These are phyloP conservation scores for Sceloporus undulatus DNA, from an alignment of 2,113 vertebrate genomes.

Conservation along the genomic window DNA sequence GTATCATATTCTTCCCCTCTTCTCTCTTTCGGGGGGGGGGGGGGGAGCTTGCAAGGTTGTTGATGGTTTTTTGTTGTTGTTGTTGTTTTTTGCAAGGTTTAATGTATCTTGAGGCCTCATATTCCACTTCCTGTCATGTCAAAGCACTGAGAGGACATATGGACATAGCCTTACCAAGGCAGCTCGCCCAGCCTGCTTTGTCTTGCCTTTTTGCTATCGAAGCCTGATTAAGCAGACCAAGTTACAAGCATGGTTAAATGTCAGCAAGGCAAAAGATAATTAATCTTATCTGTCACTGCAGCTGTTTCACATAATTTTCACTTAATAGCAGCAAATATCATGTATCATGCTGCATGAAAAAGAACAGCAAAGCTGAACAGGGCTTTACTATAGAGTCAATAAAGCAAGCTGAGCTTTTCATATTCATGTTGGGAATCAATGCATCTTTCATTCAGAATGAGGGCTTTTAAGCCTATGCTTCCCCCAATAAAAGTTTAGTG, in stretches of 20 bases:
- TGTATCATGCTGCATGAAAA: conserved; percentile 43
- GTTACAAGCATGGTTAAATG: conserved; percentile 63
- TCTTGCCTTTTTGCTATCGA: conserved; percentile 12
- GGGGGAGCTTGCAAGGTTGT: no score
- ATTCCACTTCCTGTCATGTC: neutral
- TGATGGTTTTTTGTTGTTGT: no score
- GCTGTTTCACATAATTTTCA: conserved; percentile 72
- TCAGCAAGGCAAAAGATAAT: conserved; percentile 65
- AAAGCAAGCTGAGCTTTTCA: conserved; percentile 17
- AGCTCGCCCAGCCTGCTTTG: neutral
- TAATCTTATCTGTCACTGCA: conserved; percentile 71
- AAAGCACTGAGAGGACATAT: neutral
- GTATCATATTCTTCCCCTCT: neutral
- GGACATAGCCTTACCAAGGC: neutral
- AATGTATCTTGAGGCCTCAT: neutral
- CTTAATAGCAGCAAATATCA: conserved; percentile 53
- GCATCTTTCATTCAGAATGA: conserved; percentile 8
- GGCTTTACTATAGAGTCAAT: neutral
- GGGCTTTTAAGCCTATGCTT: conserved; percentile 13
- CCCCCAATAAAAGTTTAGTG: neutral
- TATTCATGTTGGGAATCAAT: conserved; percentile 11
- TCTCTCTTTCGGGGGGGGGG: no score
- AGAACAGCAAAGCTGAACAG: conserved; percentile 7
- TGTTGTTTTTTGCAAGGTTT: neutral
- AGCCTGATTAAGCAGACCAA: conserved; percentile 28